Base-by-base conservation (phyloP, 2,797 vertebrate genomes). In the Enteromius unitaeniatus region DNA sequence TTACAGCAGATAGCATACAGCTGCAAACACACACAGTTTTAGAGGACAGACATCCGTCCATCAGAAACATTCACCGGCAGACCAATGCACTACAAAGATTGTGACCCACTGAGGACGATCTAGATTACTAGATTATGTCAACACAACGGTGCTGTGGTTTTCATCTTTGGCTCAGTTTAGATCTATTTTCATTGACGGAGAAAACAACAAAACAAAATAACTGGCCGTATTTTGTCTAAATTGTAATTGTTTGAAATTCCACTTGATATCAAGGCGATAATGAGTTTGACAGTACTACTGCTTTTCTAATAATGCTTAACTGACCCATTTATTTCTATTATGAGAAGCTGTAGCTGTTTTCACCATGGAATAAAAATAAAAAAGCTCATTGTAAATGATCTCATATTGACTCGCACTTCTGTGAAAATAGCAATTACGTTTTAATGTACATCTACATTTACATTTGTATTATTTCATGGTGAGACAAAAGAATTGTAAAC, bases 1-100 rank as follows among this genome's bases (percentile, higher is more conserved):
- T 95, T 95, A 95, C 92, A 90, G 90, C 85, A 88, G 89, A 91
- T 88, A 90, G 89, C 91, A 88, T 93, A 91, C 92, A 94, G 92
- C 92, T 93, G 92, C 78, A 85, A 53, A 73, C 67, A 74, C 76
- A 81, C 79, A 70, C 67, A 75, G 49, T 47, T 72, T 55, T 68
- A 64, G 83, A 64, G 68, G 53, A 62, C 68, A 76, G 73, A 40
- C 73, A 10, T 67, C 62, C 60, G 15, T 67, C 62, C 60, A 78
- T 68, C 65, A 58, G 53, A 78, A 69, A 55, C 45, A 49, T 51
- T 34, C 28, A 21, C n/a, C 81, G 31, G 42, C 47, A 42, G 79
- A 62, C 26, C 26, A 26, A 34, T 53, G 72, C 69, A 65, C 40
- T 47, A 64, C 47, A 62, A 74, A 64, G 76, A 65, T 47, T 64